Evolutionary conservation across 30 jellyfish, hydroid and myxozoan species (phyloP), one percentile per base, ranked within the genome.

Genomic region (Mastigias papua): DNA sequence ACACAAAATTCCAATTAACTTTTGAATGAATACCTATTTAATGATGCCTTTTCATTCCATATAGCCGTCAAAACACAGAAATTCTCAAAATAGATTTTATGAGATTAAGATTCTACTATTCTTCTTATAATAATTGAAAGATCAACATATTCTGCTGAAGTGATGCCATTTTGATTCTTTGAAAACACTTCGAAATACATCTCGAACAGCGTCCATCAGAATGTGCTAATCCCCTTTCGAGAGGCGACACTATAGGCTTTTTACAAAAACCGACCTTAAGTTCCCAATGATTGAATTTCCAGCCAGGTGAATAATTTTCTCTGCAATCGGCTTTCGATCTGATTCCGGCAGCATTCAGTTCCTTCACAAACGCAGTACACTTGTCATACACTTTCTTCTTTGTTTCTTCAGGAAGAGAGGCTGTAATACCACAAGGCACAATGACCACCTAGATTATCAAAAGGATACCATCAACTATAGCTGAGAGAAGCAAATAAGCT

Each of bases 251-350:
- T 17, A 60, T 20, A 3, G 29, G 17, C 6, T 22, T 3, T 17
- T 2, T 4, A 51, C 3, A 23, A 63, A 63, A 23, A 27, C 77
- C 35, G 26, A 88, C 99, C 99, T 93, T 97, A 35, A 93, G 78
- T 83, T 97, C 99, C 98, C 98, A 97, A 63, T 97, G 98, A 81
- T 89, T 84, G 89, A 92, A 97, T 65, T 97, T 97, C 99, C 99
- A 97, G 8, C 99, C 99, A 16, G 99, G 99, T 9, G 99, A 89
- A 58, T 92, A 90, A 68, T 97, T 97, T 17, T 93, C 99, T 0
- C 99, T 86, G 48, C 46, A 69, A 68, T 97, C 99, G 23, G 88
- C 91, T 46, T 81, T 86, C n/a, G 90, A 83, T 67, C 99, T 95
- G 58, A 97, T 86, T 27, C 96, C 99, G 6, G 83, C 85, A 0